Conservation (phyloP, 1,140 invertebrate species). For the Brachystomella parvula region DNA sequence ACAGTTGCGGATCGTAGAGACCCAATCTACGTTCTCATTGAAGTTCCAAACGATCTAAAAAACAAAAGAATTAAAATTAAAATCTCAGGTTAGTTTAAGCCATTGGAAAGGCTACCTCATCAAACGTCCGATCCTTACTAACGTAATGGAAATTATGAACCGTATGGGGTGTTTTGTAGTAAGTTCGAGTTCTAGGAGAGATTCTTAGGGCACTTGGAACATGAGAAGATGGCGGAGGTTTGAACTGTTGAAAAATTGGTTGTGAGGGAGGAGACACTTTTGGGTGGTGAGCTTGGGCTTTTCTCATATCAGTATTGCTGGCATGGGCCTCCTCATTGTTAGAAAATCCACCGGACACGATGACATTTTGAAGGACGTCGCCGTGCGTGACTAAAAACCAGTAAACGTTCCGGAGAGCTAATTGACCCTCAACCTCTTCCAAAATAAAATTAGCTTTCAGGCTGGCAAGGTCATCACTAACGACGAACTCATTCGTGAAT, state of each 20-base stretch:
- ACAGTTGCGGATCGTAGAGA: conserved; percentile 26
- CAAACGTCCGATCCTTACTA: conserved; percentile 33
- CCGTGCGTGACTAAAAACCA: conserved; percentile 33
- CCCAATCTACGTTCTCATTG: conserved; percentile 28
- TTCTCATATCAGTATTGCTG: neutral
- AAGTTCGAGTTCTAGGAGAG: conserved; percentile 28
- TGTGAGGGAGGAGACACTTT: neutral
- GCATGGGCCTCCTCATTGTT: no score
- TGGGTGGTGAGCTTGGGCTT: neutral
- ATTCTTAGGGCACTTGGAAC: no score
- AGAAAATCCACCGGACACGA: no score
- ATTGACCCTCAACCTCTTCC: conserved; percentile 35
- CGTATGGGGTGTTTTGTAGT: conserved; percentile 20
- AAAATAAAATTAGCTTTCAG: conserved; percentile 33
- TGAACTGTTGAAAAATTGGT: conserved; percentile 5
- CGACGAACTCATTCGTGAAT: neutral
- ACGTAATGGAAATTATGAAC: conserved; percentile 37
- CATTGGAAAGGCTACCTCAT: conserved; percentile 30
- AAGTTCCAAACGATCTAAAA: conserved; percentile 32
- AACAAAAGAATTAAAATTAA: conserved; percentile 15
- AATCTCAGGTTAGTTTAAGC: neutral
- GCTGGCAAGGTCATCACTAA: conserved; percentile 20
- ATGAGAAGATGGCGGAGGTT: conserved; percentile 16
- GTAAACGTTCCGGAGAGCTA: conserved; percentile 30
- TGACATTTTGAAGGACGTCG: conserved; percentile 27